Evolutionary conservation across 2,888 invertebrate species (phyloP), one percentile per base, ranked within the genome.

Genomic region (Cephus nigrinus): DNA sequence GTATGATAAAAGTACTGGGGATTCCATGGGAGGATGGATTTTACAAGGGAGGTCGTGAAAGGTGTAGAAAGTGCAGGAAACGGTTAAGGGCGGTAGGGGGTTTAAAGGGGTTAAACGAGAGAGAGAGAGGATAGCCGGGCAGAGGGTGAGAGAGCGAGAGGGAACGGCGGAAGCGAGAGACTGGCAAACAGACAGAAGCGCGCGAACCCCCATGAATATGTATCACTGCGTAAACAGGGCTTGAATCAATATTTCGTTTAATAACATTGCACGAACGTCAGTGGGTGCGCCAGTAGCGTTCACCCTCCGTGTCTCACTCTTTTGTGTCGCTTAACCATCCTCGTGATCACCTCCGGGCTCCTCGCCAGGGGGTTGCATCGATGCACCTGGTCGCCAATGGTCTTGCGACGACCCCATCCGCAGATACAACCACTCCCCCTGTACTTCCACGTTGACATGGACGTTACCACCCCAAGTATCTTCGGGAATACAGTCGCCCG

Each of bases 211-310:
- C 87, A 91, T 91, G 91, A 90, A 90, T 91, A 91, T 91, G 91
- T 88, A 91, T 91, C 90, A 90, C 88, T 90, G 85, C 86, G 90
- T 90, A 91, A 91, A 91, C 91, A 91, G 89, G 89, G 89, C 86
- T 90, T 89, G 90, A 91, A 91, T 91, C 91, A 91, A 91, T 91
- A 91, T 91, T 91, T 91, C 91, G 89, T 90, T 91, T 91, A 91
- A 91, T 91, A 91, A 91, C 88, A 89, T 85, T 84, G 86, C 85
- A 81, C 82, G 82, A 80, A 75, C 75, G 55, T 31, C 71, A 23
- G 31, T 30, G 71, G 31, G 33, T 71, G 32, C 32, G 31, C 32
- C 5, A 32, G 33, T 15, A 9, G 75, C 68, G 75, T 68, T 78
- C 76, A 55, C 76, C 69, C 74, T 75, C 31, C 68, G 34, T 73